Evolutionary conservation across 2,888 invertebrate species (phyloP).

Genomic region (Agrilus cyanescens): DNA sequence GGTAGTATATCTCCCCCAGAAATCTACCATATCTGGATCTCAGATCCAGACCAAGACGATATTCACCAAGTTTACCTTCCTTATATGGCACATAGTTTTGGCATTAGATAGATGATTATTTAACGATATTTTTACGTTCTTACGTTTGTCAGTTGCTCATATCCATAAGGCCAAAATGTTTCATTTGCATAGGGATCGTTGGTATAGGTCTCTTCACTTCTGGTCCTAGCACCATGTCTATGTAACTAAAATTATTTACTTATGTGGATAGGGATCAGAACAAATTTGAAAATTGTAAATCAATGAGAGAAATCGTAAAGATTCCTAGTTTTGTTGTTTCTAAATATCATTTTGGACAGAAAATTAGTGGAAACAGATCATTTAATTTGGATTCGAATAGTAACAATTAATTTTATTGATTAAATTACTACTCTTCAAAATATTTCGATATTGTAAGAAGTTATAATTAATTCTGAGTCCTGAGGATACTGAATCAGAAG

Average conservation of each 20-base stretch:
- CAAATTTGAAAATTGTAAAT: no score
- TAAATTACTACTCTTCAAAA: no score
- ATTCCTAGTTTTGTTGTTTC: no score
- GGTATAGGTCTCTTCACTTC: conserved; percentile 38
- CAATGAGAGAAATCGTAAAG: no score
- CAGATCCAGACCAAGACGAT: conserved; percentile 33
- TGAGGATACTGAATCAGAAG: no score
- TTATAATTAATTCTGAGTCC: no score
- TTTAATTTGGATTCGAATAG: no score
- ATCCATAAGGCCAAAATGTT: conserved; percentile 38
- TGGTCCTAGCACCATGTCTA: conserved; percentile 63
- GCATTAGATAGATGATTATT: conserved; percentile 3
- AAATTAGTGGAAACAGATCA: no score
- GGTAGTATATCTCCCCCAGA: conserved; percentile 27
- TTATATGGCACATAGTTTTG: neutral
- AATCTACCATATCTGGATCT: conserved; percentile 32
- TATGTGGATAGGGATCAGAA: no score
- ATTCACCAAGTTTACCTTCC: conserved; percentile 33
- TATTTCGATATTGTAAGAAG: no score
- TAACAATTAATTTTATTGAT: no score
- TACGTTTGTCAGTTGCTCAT: conserved; percentile 40
- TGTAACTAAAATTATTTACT: conserved; percentile 44
- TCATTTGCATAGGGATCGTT: conserved; percentile 34
- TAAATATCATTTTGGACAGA: no score
- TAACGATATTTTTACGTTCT: conserved; percentile 5